A percentile compares a stretch with the other conserved stretches of the same genome.
Evolutionary conservation across 37 sponge, comb jelly and placozoan species (phyloP).

Genomic region (Mnemiopsis leidyi): DNA sequence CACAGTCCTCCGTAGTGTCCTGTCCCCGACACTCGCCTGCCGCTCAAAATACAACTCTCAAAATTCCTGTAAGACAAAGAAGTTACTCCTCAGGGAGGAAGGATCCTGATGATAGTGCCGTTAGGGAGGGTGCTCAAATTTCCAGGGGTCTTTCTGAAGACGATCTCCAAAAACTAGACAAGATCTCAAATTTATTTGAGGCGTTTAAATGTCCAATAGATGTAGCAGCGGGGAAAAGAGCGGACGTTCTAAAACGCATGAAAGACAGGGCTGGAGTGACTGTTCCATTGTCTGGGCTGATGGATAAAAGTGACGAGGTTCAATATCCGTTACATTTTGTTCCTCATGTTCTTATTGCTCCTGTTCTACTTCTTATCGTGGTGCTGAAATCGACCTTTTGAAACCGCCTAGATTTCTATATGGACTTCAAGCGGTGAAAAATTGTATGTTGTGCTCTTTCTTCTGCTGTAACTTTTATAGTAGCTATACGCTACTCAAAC

Average conservation of each 20-base stretch:
- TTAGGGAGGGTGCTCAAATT: background rate
- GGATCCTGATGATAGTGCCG: background rate
- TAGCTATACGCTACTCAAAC: no score
- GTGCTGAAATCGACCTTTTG: no score
- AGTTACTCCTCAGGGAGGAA: background rate
- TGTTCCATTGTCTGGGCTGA: background rate
- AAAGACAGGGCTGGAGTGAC: background rate
- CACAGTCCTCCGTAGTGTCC: background rate
- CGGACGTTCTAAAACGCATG: background rate
- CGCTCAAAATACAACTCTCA: background rate
- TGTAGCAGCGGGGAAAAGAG: conserved; percentile 8
- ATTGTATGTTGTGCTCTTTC: no score
- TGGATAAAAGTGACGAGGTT: background rate
- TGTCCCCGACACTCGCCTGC: background rate
- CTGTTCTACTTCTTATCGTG: no score
- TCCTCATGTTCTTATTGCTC: no score
- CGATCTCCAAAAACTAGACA: conserved; percentile 7
- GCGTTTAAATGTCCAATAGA: conserved; percentile 18
- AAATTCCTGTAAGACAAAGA: background rate
- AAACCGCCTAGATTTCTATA: no score
- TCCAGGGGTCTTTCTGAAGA: background rate
- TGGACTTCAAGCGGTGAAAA: no score
- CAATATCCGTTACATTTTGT: no score
- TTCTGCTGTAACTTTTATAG: no score
- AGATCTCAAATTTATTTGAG: background rate